Evolutionary conservation across 2,888 invertebrate genomes (phyloP).

Genomic region (Protonemura montana): DNA sequence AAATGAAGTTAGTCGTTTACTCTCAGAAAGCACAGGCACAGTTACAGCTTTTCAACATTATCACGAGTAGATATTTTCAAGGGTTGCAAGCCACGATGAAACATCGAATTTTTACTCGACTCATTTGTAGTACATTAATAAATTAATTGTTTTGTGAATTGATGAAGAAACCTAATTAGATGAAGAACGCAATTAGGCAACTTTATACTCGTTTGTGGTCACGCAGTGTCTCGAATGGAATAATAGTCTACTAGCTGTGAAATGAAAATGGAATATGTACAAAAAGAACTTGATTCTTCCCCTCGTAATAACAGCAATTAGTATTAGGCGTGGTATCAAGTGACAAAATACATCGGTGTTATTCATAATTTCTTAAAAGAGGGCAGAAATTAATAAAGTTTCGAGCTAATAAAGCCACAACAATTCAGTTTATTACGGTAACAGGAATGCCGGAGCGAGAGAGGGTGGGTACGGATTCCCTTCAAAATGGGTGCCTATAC

Average conservation of each 20-base stretch:
- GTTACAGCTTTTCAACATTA: too few relatives aligned
- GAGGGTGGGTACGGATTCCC: not conserved
- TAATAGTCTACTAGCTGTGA: not conserved
- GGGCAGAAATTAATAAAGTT: not conserved
- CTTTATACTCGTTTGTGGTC: not conserved
- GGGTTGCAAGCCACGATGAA: too few relatives aligned
- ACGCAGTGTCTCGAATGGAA: not conserved
- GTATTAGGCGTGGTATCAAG: not conserved
- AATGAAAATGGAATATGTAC: not conserved
- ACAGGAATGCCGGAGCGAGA: not conserved
- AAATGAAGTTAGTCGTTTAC: too few relatives aligned
- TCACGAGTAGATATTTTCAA: too few relatives aligned
- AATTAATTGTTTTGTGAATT: not conserved
- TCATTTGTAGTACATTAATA: too few relatives aligned
- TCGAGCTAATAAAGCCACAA: not conserved
- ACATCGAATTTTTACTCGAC: too few relatives aligned
- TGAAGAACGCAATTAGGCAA: not conserved
- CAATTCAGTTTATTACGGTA: not conserved
- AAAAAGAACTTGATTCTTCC: not conserved
- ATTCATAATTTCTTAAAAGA: not conserved
- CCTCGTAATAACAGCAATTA: not conserved
- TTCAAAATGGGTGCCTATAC: too few relatives aligned
- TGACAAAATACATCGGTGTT: not conserved
- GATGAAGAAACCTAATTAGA: not conserved
- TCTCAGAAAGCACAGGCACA: too few relatives aligned